These are phyloP conservation scores for Drosophila atripex DNA, from an alignment of 2,888 invertebrate species.

Conservation along the genomic window DNA sequence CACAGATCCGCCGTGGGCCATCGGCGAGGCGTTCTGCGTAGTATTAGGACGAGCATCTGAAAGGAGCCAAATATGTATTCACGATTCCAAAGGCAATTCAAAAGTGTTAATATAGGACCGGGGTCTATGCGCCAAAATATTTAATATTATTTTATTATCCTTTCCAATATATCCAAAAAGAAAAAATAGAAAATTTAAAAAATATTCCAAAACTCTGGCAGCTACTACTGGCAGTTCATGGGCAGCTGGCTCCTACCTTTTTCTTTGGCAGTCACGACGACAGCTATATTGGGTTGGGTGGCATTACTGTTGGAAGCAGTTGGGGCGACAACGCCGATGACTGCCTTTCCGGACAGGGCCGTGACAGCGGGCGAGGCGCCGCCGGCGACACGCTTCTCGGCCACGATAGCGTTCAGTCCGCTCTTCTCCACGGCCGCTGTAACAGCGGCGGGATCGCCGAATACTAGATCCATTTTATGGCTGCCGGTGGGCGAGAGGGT, in stretches of 20 bases:
- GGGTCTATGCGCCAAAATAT: not conserved
- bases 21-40: conserved; percentile 67
- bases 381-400: conserved; percentile 57
- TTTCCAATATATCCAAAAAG: not conserved
- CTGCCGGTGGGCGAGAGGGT: conserved; percentile 62
- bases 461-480: conserved; percentile 66
- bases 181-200: not conserved
- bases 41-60: conserved; percentile 70
- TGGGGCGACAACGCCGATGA: conserved; percentile 16
- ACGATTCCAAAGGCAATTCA: too few species aligned
- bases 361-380: conserved; percentile 30
- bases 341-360: conserved; percentile 43
- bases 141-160: not conserved
- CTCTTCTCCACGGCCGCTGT: conserved; percentile 45
- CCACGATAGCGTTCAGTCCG: conserved; percentile 43
- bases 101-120: not conserved
- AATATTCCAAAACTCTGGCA: not conserved
- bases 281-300: conserved; percentile 52
- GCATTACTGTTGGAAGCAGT: conserved; percentile 33
- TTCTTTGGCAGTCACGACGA: conserved; percentile 80
- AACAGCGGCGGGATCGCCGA: conserved; percentile 48
- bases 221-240: not conserved
- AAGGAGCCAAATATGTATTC: not conserved
- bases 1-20: conserved; percentile 50
- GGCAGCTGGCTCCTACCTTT: conserved; percentile 70